Percentiles rank a stretch among this genome's conserved stretches.
Conservation (phyloP, 2,113 vertebrate species). For the Clinocottus analis region DNA sequence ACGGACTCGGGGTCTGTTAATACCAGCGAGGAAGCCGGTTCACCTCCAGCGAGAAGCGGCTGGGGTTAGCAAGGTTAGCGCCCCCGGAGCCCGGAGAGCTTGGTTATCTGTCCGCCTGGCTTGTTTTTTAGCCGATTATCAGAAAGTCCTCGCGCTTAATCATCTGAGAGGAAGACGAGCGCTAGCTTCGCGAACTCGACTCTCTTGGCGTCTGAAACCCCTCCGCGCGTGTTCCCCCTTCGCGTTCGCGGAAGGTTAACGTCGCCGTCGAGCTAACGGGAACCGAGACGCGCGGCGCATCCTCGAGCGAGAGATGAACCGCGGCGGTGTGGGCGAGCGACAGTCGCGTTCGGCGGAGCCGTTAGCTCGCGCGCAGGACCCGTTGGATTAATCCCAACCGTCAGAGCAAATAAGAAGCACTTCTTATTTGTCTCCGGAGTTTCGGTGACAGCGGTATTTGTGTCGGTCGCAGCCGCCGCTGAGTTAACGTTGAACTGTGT, state of each 20-base stretch:
- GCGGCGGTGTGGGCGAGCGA: neutral
- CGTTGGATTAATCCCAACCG: too few relatives aligned
- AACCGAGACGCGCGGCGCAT: slow-evolving; percentile 37
- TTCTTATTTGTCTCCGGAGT: neutral
- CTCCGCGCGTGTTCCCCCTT: neutral
- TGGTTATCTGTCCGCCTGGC: slow-evolving; percentile 58
- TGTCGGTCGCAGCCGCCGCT: neutral
- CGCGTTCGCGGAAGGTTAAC: slow-evolving; percentile 18
- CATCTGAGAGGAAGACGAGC: slow-evolving; percentile 44
- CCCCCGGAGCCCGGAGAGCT: slow-evolving; percentile 61
- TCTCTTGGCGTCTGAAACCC: too few relatives aligned
- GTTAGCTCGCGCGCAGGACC: slow-evolving; percentile 3
- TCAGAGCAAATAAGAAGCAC: too few relatives aligned
- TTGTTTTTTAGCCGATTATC: slow-evolving; percentile 77
- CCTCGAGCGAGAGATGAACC: slow-evolving; percentile 20
- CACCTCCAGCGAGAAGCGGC: neutral
- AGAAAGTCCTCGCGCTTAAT: slow-evolving; percentile 72
- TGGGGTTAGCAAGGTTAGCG: slow-evolving; percentile 63
- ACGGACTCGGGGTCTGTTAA: neutral
- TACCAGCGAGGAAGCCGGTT: neutral
- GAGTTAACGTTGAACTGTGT: too few relatives aligned
- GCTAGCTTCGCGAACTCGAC: slow-evolving; percentile 32
- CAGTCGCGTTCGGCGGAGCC: neutral
- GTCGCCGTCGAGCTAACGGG: slow-evolving; percentile 20
- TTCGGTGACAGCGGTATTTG: neutral